Evolutionary conservation across 2,888 invertebrate genomes (phyloP), one percentile per base, ranked within the genome.

Genomic region (Glomeris marginata): DNA sequence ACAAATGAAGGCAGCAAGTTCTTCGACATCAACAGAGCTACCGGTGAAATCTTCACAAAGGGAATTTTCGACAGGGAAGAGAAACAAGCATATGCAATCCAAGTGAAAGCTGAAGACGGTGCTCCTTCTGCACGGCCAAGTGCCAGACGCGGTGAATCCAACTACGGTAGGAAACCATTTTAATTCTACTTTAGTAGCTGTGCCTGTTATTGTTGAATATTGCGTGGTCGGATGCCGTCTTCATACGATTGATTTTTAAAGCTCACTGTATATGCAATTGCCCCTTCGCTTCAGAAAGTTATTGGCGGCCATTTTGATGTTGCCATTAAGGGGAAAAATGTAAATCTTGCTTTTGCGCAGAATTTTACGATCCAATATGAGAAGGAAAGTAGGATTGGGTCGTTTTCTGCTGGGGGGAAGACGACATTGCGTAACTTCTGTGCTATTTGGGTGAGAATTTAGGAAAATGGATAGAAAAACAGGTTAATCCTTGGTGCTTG

Each of bases 61-160:
- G 77, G 86, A 59, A 84, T 90, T 62, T 97, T 97, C 74, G 97
- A 97, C 74, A 80, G 95, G 56, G 97, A 97, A 72, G 59, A 60
- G 53, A 91, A 91, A 74, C 91, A 94, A 67, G 91, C 94, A 52
- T 97, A 95, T 72, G 95, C 95, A 36, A 72, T 98, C 64, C 92
- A 94, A 66, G 94, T 98, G 61, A 90, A 91, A 68, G 97, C 95
- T 0, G 75, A 91, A 52, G 98, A 98, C 66, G 92, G 94, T 47
- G 88, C 88, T 50, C 84, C 90, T n/a, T 95, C 95, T 13, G 92
- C 90, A 49, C 75, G 92, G 56, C 92, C 92, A 41, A 91, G 92
- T 52, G 63, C 61, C 68, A 85, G 86, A 65, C 84, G 85, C 65
- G 84, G 85, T 69, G 83, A 86, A 64, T 91, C 92, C 41, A 95